These are phyloP conservation scores for Chlorodrepanis virens DNA, from an alignment of 2,113 vertebrate genomes.

Conservation along the genomic window DNA sequence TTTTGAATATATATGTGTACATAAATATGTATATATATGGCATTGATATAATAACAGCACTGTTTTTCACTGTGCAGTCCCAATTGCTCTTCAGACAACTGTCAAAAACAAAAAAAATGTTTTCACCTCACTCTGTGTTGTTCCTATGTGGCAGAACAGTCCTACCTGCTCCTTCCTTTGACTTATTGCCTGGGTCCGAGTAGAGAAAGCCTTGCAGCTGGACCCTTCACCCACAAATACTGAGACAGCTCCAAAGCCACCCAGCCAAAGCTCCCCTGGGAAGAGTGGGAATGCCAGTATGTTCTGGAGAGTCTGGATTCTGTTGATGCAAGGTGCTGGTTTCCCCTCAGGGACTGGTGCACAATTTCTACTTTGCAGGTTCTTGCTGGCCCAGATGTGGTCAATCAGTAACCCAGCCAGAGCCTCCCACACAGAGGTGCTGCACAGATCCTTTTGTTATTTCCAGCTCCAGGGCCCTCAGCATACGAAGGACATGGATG, in stretches of 20 bases:
- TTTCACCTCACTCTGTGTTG: not conserved
- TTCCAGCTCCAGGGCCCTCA: not conserved
- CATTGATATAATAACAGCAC: not conserved
- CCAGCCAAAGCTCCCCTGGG: not conserved
- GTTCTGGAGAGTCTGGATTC: not conserved
- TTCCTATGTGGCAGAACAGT: not conserved
- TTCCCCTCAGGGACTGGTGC: not conserved
- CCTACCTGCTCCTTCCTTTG: not conserved
- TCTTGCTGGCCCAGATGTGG: not conserved
- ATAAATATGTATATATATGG: not conserved
- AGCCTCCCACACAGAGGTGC: not conserved
- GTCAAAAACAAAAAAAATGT: not conserved
- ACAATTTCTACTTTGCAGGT: accelerated
- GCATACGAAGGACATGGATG: not conserved
- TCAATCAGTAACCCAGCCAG: not conserved
- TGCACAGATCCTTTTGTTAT: not conserved
- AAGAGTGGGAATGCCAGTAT: not conserved
- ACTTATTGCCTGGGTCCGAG: not conserved
- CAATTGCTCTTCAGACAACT: not conserved
- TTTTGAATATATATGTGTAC: not conserved
- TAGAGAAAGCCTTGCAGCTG: not conserved
- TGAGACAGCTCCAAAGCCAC: not conserved
- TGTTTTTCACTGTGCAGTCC: not conserved
- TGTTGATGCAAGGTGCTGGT: not conserved
- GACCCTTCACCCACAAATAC: not conserved